Conservation (phyloP, 2,113 vertebrate species). For the Neodon shergylaensis region DNA sequence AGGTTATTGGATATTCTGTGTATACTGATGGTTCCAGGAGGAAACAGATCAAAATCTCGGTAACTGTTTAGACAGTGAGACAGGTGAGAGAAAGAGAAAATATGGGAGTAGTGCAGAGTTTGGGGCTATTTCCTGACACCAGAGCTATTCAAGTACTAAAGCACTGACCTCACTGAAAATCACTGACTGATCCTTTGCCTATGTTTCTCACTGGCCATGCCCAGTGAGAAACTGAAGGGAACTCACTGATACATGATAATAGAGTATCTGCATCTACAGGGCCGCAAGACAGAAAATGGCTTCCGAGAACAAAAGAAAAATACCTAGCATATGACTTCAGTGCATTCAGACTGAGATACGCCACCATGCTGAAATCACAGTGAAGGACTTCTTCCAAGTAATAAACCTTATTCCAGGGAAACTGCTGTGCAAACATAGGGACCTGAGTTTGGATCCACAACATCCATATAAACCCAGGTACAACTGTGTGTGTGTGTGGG, state of each 20-base stretch:
- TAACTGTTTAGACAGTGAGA: not conserved
- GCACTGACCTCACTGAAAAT: not conserved
- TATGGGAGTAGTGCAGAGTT: not conserved
- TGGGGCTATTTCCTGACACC: not conserved
- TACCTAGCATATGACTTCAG: not conserved
- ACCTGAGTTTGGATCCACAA: not conserved
- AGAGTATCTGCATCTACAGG: not conserved
- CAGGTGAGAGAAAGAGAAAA: not conserved
- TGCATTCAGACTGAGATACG: not conserved
- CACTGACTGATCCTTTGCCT: not conserved
- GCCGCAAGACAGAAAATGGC: not conserved
- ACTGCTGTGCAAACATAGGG: not conserved
- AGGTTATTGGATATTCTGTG: not conserved
- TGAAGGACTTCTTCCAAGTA: not conserved
- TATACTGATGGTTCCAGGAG: not conserved
- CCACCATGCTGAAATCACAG: not conserved
- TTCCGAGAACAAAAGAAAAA: not conserved
- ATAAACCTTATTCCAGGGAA: not conserved
- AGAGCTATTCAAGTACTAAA: not conserved
- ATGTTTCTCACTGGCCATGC: not conserved
- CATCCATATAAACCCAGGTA: not conserved
- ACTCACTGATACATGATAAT: not conserved
- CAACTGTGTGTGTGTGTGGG: not conserved
- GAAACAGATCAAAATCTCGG: not conserved
- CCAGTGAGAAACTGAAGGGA: not conserved